Conservation (phyloP, 2,113 vertebrate species). For the Colaptes auratus region DNA sequence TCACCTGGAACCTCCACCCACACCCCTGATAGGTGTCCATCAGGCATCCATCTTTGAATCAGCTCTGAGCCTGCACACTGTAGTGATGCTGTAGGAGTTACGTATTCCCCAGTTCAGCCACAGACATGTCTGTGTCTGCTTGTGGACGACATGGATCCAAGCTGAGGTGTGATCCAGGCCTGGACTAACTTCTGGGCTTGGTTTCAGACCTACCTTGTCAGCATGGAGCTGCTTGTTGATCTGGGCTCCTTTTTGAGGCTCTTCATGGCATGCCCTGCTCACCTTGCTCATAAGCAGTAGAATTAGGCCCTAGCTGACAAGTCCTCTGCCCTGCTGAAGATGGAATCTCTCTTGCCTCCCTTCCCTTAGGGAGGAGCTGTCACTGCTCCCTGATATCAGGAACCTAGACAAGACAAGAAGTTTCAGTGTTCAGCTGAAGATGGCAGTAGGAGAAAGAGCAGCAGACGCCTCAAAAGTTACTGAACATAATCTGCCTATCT, state of each 20-base stretch:
- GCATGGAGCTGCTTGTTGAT: no score
- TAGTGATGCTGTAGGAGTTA: neutral
- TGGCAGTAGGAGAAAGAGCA: neutral
- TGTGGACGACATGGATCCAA: neutral
- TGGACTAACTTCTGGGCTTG: neutral
- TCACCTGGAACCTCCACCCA: neutral
- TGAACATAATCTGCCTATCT: neutral
- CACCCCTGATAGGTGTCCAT: neutral
- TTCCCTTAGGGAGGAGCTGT: neutral
- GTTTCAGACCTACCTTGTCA: no score
- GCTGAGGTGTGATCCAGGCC: no score
- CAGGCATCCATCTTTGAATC: neutral
- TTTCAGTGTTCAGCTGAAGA: neutral
- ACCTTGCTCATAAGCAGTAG: neutral
- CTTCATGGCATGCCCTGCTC: neutral
- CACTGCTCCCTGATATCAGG: neutral
- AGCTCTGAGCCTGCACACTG: neutral
- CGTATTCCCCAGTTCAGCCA: neutral
- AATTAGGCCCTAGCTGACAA: fast-evolving
- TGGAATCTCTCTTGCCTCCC: neutral
- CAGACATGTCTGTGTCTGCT: neutral
- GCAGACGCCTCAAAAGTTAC: neutral
- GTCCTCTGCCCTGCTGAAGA: neutral
- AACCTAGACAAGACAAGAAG: neutral
- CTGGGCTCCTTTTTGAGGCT: no score